Evolutionary conservation across 64 coral and sea anemone genomes (phyloP), one percentile per base, ranked within the genome.

Genomic region (Anthopleura sola): DNA sequence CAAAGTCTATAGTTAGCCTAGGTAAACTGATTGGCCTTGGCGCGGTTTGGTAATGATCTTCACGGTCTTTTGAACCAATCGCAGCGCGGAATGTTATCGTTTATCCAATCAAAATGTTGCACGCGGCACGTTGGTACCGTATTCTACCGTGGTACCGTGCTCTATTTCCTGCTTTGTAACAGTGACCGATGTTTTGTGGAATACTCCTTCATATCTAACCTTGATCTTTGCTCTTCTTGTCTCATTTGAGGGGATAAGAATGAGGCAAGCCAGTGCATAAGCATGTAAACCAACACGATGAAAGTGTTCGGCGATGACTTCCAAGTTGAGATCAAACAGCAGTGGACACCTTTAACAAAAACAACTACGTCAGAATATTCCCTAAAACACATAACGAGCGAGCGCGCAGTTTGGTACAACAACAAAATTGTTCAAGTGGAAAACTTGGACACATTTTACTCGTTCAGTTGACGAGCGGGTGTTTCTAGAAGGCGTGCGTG

Each of bases 271-370:
- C 8, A 79, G 37, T 1, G 76, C 76, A 79, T 79, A 79, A 48
- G 76, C 76, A 79, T 79, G 76, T 20, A 79, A 48, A 48, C 76
- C 76, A 79, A 79, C 76, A 20, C 76, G 36, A 44, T 79, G 34
- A 15, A 79, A 79, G 14, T 79, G 76, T n/a, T 46, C 6, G 16
- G 76, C 76, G 24, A 79, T 48, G 24, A 48, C 76, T 38, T 44
- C 44, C 18, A 79, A 48, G 76, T 79, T 18, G 7, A 79, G 36
- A 79, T 79, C 76, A 1, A 79, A 48, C n/a, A 79, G 38, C 31
- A 79, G 18, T 6, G 76, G 76, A 79, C 76, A 71, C 66, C 66
- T 71, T 44, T 34, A 12, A 71, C 50, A 28, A 15, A 9, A 71
- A 0, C 12, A 15, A 32, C 66, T 13, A 32, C 58, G 28, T 32